Evolutionary conservation across 2,113 vertebrate genomes (phyloP), one percentile per base, ranked within the genome.

Genomic region (Thermophis baileyi): DNA sequence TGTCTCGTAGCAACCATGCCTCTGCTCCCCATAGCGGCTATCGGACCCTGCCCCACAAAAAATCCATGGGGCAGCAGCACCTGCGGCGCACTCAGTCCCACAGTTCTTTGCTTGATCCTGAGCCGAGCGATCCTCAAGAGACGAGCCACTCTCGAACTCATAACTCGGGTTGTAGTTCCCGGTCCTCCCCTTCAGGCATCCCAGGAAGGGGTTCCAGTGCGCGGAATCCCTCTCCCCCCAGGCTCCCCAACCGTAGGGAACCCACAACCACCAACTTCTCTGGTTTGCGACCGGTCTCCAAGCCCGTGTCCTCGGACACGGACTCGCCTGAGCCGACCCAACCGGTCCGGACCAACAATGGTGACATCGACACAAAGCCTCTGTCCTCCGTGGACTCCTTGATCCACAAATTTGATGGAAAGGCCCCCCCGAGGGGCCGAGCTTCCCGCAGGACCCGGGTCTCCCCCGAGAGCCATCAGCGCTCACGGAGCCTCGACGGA

Each of bases 41-140:
- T 87, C 14, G 1, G 16, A 1, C 60, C 1, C 20, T 6, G 3
- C 96, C 8, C 1, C 53, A 92, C 46, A 30, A 51, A 51, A 57
- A 89, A 63, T 44, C 25, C 3, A 81, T 18, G 0, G 8, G 85
- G 92, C 90, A 97, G 60, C 93, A 97, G 92, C 35, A 81, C 7
- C 89, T 99, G 20, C 98, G 98, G 1, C 96, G 98, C 50, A 98
- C 98, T 1, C 98, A 98, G 90, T 99, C 99, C 3, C 98, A 99
- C 0, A 98, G 98, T n/a, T 99, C 98, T 0, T 95, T 99, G 89
- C 95, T 98, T 27, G 95, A 98, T 0, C 49, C 94, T 0, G n/a
- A 91, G 0, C 0, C 0, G 0, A 93, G 57, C 0, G 92, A 94
- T 18, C 87, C 92, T 9, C 69, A 24, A 0, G 88, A 35, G 3